phyloP scores from a whole-genome alignment of 2,888 invertebrate species.

The Barypeithes pellucidus region DNA sequence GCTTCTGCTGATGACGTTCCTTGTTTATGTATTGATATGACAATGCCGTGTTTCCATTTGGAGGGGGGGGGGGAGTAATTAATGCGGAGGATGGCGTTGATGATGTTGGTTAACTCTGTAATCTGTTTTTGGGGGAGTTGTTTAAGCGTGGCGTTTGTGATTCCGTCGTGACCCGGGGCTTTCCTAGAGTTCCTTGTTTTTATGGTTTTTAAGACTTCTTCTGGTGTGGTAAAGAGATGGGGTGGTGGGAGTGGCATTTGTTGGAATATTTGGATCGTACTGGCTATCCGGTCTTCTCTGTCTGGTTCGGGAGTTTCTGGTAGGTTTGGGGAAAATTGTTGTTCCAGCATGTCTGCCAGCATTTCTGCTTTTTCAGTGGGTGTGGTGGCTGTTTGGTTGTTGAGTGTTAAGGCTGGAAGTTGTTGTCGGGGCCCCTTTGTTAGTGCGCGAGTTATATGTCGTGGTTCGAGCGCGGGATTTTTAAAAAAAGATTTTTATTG shows the following conservation, averaged over 20 bases:
- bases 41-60: neutral
- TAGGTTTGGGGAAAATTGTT: no score
- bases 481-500: no score
- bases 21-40: neutral
- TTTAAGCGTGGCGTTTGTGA: neutral
- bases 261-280: neutral
- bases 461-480: no score
- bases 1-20: neutral
- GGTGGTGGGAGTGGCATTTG: neutral
- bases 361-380: no score
- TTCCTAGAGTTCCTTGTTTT: neutral
- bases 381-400: no score
- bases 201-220: neutral
- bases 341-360: no score
- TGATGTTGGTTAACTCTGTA: neutral
- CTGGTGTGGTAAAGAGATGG: neutral
- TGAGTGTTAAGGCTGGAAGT: no score
- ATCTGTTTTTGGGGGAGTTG: neutral
- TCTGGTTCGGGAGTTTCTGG: no score
- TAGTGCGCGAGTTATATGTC: no score
- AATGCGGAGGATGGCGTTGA: neutral
- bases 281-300: neutral
- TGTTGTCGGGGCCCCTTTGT: no score
- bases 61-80: neutral
- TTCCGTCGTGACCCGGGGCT: neutral